Base-by-base conservation (phyloP, 2,888 invertebrate species). In the Ophion obscuratus region DNA sequence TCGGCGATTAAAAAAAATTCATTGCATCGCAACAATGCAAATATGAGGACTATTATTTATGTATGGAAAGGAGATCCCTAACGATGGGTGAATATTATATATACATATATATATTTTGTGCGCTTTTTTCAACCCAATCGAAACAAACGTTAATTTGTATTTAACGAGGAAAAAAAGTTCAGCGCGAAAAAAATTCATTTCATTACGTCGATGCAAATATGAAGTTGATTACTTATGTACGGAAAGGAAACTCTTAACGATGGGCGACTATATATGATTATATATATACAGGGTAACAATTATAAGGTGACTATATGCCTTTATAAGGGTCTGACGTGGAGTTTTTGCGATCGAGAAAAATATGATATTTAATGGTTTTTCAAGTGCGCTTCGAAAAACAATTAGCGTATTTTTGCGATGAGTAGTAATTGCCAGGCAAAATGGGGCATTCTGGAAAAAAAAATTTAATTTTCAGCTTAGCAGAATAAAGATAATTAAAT, bases 221-320 rank as follows among this genome's bases (percentile, higher is more conserved):
- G 53, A 53, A 53, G 14, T 5, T 53, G 53, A 53, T 53, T 53
- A 53, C 53, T 53, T 53, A 53, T 53, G 76, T 68, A 81, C 80
- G 77, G 73, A 81, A 81, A 81, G 57, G 77, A 77, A 73, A 86
- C 86, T 83, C 81, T 74, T 75, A 77, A 73, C 73, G 44, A 83
- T 85, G 80, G 83, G 86, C 57, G 76, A 81, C 71, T 67, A 59
- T 68, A 47, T 31, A 47, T 66, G 40, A 57, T 24, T 24, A 67
- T n/a, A 40, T 17, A 17, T 14, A 53, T 5, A 17, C 14, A 17
- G 53, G 14, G 53, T 53, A 53, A 17, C 53, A 53, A 53, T 53
- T 53, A 53, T 17, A 14, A 14, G 14, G 53, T 53, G 14, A 2
- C 53, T 14, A 53, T 17, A 17, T 17, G 53, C 3, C 14, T 17